Percentiles rank a stretch among this genome's conserved stretches.
These are phyloP conservation scores for Hypocryptadius cinnamomeus DNA, from an alignment of 2,113 vertebrate species.

Conservation along the genomic window DNA sequence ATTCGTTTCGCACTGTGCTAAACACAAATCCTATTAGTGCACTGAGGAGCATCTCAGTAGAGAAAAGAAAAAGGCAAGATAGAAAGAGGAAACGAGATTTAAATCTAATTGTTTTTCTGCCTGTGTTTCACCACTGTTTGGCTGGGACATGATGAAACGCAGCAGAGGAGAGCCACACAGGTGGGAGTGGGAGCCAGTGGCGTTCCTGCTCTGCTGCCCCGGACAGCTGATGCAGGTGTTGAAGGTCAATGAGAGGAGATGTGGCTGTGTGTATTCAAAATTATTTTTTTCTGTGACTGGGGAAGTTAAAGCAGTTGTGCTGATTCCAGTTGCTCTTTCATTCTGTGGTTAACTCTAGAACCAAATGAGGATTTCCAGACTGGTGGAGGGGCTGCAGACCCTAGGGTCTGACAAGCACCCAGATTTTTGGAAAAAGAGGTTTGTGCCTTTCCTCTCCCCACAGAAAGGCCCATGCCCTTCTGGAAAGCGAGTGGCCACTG, in stretches of 20 bases:
- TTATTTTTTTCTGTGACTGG: not conserved
- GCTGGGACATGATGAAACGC: not conserved
- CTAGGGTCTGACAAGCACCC: not conserved
- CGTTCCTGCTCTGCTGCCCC: not conserved
- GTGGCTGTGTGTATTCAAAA: not conserved
- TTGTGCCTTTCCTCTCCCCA: not conserved
- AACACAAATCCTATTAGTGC: constrained; percentile 33
- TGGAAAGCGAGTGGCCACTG: rapidly evolving
- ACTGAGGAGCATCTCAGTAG: constrained; percentile 4
- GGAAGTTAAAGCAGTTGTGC: not conserved
- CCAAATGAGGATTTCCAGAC: not conserved
- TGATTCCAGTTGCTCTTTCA: not conserved
- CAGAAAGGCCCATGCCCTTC: rapidly evolving
- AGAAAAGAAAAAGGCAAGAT: not conserved
- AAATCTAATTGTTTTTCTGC: constrained; percentile 42
- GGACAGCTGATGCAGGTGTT: rapidly evolving
- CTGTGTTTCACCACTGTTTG: not conserved
- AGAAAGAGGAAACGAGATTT: constrained; percentile 31
- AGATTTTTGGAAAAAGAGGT: not conserved
- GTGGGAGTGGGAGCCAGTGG: not conserved
- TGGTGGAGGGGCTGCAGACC: rapidly evolving
- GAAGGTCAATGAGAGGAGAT: not conserved
- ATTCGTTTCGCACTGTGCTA: constrained; percentile 19
- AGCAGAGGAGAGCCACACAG: not conserved
- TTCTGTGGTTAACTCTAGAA: constrained; percentile 17